Conservation (phyloP, 2,888 invertebrate species). For the Drosophila neutralis region DNA sequence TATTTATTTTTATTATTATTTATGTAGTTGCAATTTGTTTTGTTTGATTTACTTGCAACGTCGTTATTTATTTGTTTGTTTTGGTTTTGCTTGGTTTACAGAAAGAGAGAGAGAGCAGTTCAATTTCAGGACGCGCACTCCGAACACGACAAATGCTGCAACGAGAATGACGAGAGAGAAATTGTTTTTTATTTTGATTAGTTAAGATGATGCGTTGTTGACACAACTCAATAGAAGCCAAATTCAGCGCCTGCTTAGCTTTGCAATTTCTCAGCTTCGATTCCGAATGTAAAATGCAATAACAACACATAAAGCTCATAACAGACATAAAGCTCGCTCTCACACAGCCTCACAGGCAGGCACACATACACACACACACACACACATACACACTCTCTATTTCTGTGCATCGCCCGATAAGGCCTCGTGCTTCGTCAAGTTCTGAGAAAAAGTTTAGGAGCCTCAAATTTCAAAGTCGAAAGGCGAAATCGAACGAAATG, state of each 20-base stretch:
- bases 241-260: constrained; percentile 60
- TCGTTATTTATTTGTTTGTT: constrained; percentile 14
- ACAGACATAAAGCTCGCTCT: constrained; percentile 19
- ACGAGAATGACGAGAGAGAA: constrained; percentile 76
- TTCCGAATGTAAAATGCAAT: constrained; percentile 44
- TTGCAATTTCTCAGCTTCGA: constrained; percentile 42
- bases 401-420: neutral
- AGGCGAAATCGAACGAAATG: constrained; percentile 48
- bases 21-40: constrained; percentile 26
- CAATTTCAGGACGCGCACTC: constrained; percentile 66
- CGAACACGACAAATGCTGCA: constrained; percentile 83
- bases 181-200: constrained; percentile 55
- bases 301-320: constrained; percentile 32
- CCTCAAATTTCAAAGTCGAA: constrained; percentile 70
- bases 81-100: constrained; percentile 29
- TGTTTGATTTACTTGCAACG: constrained; percentile 11
- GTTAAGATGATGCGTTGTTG: constrained; percentile 55
- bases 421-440: constrained; percentile 19
- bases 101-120: constrained; percentile 29
- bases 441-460: constrained; percentile 50
- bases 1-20: constrained; percentile 16
- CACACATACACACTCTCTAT: neutral
- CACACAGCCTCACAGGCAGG: constrained; percentile 7
- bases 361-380: neutral
- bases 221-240: constrained; percentile 44